Conservation (phyloP, 2,888 invertebrate species). For the Selenia dentaria region DNA sequence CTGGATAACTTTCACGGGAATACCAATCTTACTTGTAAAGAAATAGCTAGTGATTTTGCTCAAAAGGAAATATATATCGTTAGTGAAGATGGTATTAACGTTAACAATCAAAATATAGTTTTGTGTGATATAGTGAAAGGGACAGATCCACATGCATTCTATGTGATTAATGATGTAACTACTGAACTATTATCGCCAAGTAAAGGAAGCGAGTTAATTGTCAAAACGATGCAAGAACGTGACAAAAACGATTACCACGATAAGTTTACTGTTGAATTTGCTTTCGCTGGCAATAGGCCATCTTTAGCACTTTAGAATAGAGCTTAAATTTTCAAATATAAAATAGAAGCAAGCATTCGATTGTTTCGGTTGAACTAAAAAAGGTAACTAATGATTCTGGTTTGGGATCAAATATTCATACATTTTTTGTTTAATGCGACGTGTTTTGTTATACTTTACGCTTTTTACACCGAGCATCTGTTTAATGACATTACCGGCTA, state of each 20-base stretch:
- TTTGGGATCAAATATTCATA: conserved; percentile 82
- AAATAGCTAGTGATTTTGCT: conserved; percentile 39
- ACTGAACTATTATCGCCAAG: conserved; percentile 70
- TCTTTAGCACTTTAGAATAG: conserved; percentile 30
- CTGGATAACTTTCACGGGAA: conserved; percentile 34
- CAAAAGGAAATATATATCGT: conserved; percentile 47
- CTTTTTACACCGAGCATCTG: conserved; percentile 75
- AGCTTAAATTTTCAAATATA: conserved; percentile 34
- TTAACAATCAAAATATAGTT: conserved; percentile 73
- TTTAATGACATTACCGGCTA: conserved; percentile 67
- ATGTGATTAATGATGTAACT: conserved; percentile 78
- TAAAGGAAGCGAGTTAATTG: conserved; percentile 70
- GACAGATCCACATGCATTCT: conserved; percentile 70
- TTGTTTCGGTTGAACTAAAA: conserved; percentile 51
- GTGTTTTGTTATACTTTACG: conserved; percentile 81
- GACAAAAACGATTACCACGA: conserved; percentile 52
- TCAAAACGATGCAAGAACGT: conserved; percentile 56
- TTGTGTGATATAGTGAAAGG: conserved; percentile 69
- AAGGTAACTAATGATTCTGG: conserved; percentile 83
- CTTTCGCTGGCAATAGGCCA: conserved; percentile 1
- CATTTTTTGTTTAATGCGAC: conserved; percentile 59
- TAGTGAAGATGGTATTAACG: conserved; percentile 61
- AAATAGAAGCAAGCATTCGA: neutral
- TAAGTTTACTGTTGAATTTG: conserved; percentile 16
- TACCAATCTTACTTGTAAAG: conserved; percentile 37